Base-by-base conservation (phyloP, 1,140 invertebrate species). In the Brachionus koreanus region DNA sequence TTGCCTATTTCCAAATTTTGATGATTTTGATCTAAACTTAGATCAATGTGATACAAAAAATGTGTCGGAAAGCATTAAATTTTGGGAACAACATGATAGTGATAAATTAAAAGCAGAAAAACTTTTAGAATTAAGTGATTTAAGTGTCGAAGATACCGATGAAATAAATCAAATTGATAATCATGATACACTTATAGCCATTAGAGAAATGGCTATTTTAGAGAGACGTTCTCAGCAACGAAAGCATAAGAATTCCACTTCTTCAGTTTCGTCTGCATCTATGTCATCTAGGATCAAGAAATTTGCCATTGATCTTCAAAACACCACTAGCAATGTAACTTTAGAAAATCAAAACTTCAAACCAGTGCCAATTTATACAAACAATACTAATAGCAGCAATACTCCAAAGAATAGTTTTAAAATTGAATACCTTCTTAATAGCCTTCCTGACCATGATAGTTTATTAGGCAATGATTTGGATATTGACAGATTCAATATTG, bases 221-320 rank as follows among this genome's bases (percentile, higher is more conserved):
- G 76, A 79, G 5, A 37, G 23, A 61, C 16, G 39, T 4, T 46
- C 7, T 23, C 39, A 46, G 4, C 46, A 79, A 16, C 76, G 76
- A 13, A 79, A 79, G 33, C 76, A 79, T 33, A 79, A 79, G 42
- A 79, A 61, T 65, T 79, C 76, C 25, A 79, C 76, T 33, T 61
- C 49, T 12, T 79, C 76, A 25, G 33, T 79, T 9, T 79, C 76
- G 7, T 46, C 46, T 1, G 1, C 16, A 12, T 61, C 76, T 13
- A 65, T 79, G 49, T 79, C 46, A 13, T 79, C 76, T 5, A 79
- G 23, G 37, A 79, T 79, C 9, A 79, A 79, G 42, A 57, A 65
- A 37, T 57, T 79, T 39, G 76, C 76, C 9, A 61, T 61, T 13
- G 76, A 79, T 61, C 57, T 79, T 25, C 76, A 79, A 37, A 79